Evolutionary conservation across 2,888 invertebrate genomes (phyloP), one percentile per base, ranked within the genome.

Genomic region (Apamea crenata): DNA sequence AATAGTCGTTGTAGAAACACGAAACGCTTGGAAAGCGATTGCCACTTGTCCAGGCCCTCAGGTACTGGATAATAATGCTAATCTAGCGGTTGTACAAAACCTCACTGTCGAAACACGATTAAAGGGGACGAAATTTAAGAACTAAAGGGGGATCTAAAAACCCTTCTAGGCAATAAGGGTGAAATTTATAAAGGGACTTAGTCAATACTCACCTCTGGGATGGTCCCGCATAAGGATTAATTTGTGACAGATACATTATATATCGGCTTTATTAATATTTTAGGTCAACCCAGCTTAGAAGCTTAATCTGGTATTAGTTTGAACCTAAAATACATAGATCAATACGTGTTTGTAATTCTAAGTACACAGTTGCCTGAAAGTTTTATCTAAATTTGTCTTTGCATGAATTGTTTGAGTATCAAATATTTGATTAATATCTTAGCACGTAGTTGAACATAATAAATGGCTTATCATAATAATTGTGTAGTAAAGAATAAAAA

Each of bases 191-290:
- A 80, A 7, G 32, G 16, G 59, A 25, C n/a, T 70, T 66, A 66
- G 16, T 8, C 40, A 59, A 84, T 83, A 61, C 70, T 40, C n/a
- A 67, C 36, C 53, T 73, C 44, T 67, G 36, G 44, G 16, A 84
- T 71, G 47, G 53, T 61, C 61, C 25, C 21, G 44, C 61, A 6
- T 61, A 61, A 47, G 53, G 71, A 84, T 81, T 84, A 78, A 61
- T 71, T 71, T 36, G n/a, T 69, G 56, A 69, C 80, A 84, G 68
- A 40, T 59, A 72, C 63, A 85, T 65, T 72, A 73, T 80, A 73
- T 82, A 80, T 73, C 68, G 44, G 47, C 29, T 72, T 50, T 84
- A 82, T 72, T 73, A 66, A 53, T 66, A 83, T 74, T 74, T 83
- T 59, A n/a, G 67, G 66, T 32, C 40, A 65, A 66, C 70, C 71